Evolutionary conservation across 2,113 vertebrate genomes (phyloP).

Genomic region (Epinephelus fuscoguttatus): DNA sequence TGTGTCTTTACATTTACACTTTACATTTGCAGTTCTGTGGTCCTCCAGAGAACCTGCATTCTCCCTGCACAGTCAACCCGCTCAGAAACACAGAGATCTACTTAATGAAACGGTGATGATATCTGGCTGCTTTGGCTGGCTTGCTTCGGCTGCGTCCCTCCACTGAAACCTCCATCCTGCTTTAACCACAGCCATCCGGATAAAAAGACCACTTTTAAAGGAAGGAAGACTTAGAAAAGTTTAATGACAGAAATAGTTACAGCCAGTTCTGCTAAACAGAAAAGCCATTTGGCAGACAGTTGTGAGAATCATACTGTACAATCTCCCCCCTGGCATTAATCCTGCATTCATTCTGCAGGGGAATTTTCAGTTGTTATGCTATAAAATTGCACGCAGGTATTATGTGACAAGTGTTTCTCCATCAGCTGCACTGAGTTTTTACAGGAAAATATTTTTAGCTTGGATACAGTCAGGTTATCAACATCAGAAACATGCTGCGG

Average conservation of each 20-base stretch:
- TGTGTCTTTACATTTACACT: background rate
- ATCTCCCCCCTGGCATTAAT: background rate
- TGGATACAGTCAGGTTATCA: background rate
- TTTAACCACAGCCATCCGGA: constrained; percentile 62
- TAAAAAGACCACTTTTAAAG: constrained; percentile 40
- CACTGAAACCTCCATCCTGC: constrained; percentile 58
- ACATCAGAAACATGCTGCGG: background rate
- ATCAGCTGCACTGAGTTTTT: background rate
- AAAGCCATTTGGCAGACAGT: background rate
- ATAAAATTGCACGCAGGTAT: too few species aligned
- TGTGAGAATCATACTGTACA: background rate
- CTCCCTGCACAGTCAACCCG: background rate
- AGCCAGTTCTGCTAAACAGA: constrained; percentile 10
- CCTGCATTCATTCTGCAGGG: background rate
- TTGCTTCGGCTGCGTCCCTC: constrained; percentile 32
- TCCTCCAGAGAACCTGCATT: background rate
- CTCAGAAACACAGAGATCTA: constrained; percentile 29
- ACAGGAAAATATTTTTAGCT: background rate
- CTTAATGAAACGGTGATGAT: constrained; percentile 73
- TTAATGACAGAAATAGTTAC: constrained; percentile 37
- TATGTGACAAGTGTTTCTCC: background rate
- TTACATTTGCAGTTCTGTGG: background rate
- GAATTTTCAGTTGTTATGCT: background rate
- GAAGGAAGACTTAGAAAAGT: constrained; percentile 22
- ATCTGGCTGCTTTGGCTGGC: constrained; percentile 57